A percentile compares a stretch with the other conserved stretches of the same genome.
phyloP scores from a whole-genome alignment of 53 echinoderm and acorn worm species.

The Astropecten irregularis region DNA sequence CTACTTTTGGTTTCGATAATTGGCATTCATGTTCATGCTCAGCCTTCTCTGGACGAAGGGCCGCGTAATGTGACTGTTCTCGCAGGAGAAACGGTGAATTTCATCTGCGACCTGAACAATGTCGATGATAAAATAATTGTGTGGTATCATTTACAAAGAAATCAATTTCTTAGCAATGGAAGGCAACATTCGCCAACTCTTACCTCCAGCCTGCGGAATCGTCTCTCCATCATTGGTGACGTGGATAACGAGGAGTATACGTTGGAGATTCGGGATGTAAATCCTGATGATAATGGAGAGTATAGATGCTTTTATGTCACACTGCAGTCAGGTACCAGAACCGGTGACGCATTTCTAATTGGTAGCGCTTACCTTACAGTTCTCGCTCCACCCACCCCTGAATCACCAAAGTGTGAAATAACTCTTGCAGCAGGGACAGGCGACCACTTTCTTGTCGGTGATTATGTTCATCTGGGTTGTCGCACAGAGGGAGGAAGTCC shows the following conservation, averaged over 20 bases:
- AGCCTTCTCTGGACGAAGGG: not conserved
- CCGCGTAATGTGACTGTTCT: not conserved
- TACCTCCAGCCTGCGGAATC: not conserved
- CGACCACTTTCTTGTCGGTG: not conserved
- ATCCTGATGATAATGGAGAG: too few species aligned
- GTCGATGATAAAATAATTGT: not conserved
- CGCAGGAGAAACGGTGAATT: not conserved
- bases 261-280: too few species aligned
- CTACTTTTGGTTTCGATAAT: not conserved
- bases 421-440: not conserved
- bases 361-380: not conserved
- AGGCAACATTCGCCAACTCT: too few species aligned
- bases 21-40: not conserved
- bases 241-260: not conserved
- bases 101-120: constrained; percentile 39
- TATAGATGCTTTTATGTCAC: too few species aligned
- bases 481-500: constrained; percentile 4
- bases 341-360: not conserved
- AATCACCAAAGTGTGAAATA: not conserved
- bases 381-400: not conserved
- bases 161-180: too few species aligned
- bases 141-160: constrained; percentile 7
- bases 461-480: not conserved
- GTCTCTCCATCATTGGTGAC: not conserved
- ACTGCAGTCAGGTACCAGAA: not conserved